Evolutionary conservation across 2,113 vertebrate species (phyloP).

Genomic region (Notarius lentiginosus): DNA sequence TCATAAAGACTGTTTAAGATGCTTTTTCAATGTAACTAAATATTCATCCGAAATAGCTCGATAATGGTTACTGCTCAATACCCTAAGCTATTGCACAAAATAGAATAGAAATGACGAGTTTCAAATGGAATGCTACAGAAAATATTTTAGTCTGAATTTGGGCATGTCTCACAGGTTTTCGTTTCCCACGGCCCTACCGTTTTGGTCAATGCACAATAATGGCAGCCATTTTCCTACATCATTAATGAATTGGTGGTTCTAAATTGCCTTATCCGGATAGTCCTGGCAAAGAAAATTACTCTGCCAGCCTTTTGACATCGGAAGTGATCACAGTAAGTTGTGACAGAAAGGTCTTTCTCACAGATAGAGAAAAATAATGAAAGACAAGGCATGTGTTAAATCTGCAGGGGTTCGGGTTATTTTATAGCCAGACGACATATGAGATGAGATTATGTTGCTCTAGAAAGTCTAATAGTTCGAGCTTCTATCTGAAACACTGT

Average conservation of each 20-base stretch:
- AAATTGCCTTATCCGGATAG: constrained; percentile 38
- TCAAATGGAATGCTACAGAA: not conserved
- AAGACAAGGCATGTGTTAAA: not conserved
- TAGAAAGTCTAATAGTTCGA: not conserved
- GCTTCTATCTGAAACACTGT: not conserved
- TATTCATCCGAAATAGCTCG: not conserved
- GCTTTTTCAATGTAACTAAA: not conserved
- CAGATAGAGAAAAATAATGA: not conserved
- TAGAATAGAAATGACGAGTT: not conserved
- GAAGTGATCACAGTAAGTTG: constrained; percentile 13
- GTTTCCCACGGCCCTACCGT: constrained; percentile 34
- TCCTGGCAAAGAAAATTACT: constrained; percentile 36
- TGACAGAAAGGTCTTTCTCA: not conserved
- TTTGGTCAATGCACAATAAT: constrained; percentile 46
- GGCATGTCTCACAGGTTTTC: constrained; percentile 2
- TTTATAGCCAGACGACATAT: not conserved
- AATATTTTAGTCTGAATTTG: constrained; percentile 23
- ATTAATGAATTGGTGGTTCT: constrained; percentile 43
- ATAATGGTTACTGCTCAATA: not conserved
- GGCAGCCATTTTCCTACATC: constrained; percentile 69
- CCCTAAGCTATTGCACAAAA: not conserved
- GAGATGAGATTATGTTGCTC: not conserved
- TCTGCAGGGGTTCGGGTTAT: not conserved
- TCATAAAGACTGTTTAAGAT: not conserved
- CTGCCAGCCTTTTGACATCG: constrained; percentile 28